A percentile compares a stretch with the other conserved stretches of the same genome.
Evolutionary conservation across 2,113 vertebrate species (phyloP).

Genomic region (Scortum barcoo): DNA sequence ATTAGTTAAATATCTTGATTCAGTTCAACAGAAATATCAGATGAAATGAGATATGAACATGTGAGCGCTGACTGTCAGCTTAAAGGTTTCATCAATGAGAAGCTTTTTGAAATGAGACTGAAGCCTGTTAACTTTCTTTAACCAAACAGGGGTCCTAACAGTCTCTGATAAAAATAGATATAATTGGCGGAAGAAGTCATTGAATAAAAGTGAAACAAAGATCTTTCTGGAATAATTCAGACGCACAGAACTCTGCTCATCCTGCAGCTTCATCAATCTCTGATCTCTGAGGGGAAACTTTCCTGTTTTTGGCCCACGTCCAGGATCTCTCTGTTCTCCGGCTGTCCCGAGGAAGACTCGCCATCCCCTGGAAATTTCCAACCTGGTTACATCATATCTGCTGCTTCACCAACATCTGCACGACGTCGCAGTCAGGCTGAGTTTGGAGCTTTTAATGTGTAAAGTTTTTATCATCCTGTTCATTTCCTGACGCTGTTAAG

Average conservation of each 20-base stretch:
- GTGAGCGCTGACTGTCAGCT: too few species aligned
- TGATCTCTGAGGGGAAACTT: slow-evolving; percentile 43
- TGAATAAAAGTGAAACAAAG: background rate
- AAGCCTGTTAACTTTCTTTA: background rate
- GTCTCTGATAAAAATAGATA: background rate
- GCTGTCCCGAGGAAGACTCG: slow-evolving; percentile 5
- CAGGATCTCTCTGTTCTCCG: slow-evolving; percentile 34
- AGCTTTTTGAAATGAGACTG: background rate
- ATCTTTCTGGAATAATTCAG: slow-evolving; percentile 14
- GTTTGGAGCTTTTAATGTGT: background rate
- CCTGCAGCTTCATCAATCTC: slow-evolving; percentile 53
- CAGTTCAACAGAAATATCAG: background rate
- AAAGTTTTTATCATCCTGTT: background rate
- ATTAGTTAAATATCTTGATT: background rate
- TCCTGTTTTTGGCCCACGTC: background rate
- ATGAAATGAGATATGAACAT: too few species aligned
- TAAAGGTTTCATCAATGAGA: background rate
- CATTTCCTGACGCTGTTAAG: background rate
- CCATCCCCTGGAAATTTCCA: background rate
- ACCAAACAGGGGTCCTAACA: too few species aligned
- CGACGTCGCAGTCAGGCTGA: background rate
- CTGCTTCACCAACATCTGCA: slow-evolving; percentile 4
- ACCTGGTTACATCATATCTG: slow-evolving; percentile 12
- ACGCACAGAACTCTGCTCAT: background rate
- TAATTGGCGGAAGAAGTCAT: background rate